A percentile compares a stretch with the other conserved stretches of the same genome.
These are phyloP conservation scores for Aythya fuligula DNA, from an alignment of 2,797 vertebrate species.

Conservation along the genomic window DNA sequence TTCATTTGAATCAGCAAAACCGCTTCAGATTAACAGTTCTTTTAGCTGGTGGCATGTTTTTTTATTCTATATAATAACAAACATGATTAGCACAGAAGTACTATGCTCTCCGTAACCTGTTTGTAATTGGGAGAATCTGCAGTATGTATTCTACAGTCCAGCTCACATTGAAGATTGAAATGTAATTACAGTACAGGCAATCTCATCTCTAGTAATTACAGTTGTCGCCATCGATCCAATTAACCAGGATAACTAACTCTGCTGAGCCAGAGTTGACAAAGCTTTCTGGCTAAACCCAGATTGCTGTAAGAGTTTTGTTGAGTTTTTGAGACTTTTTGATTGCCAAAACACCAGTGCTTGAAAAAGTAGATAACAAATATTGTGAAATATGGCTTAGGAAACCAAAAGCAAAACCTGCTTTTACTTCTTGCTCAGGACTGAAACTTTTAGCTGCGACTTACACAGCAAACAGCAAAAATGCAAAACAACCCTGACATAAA, in stretches of 20 bases:
- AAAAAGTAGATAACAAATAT: slow-evolving; percentile 34
- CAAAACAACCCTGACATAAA: neutral
- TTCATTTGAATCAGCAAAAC: slow-evolving; percentile 61
- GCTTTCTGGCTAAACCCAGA: slow-evolving; percentile 69
- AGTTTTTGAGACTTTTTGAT: slow-evolving; percentile 34
- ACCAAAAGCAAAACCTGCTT: neutral
- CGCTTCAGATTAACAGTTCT: slow-evolving; percentile 73
- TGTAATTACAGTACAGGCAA: slow-evolving; percentile 84
- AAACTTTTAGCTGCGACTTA: neutral
- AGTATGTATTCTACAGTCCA: slow-evolving; percentile 75
- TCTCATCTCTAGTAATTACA: slow-evolving; percentile 86
- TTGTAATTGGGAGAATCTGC: slow-evolving; percentile 71
- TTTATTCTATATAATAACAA: slow-evolving; percentile 67
- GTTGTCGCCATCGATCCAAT: slow-evolving; percentile 85
- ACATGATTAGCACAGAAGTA: slow-evolving; percentile 80
- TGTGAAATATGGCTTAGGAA: slow-evolving; percentile 23
- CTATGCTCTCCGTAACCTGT: slow-evolving; percentile 74
- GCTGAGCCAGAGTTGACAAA: slow-evolving; percentile 74
- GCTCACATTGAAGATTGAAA: slow-evolving; percentile 75
- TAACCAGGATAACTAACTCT: slow-evolving; percentile 85
- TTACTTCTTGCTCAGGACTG: neutral
- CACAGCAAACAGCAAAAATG: neutral
- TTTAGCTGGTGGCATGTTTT: slow-evolving; percentile 62
- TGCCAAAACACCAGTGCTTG: slow-evolving; percentile 36
- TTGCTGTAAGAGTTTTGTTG: neutral